A percentile compares a stretch with the other conserved stretches of the same genome.
phyloP scores from a whole-genome alignment of 1,140 invertebrate species.

The Drosophila ananassae region DNA sequence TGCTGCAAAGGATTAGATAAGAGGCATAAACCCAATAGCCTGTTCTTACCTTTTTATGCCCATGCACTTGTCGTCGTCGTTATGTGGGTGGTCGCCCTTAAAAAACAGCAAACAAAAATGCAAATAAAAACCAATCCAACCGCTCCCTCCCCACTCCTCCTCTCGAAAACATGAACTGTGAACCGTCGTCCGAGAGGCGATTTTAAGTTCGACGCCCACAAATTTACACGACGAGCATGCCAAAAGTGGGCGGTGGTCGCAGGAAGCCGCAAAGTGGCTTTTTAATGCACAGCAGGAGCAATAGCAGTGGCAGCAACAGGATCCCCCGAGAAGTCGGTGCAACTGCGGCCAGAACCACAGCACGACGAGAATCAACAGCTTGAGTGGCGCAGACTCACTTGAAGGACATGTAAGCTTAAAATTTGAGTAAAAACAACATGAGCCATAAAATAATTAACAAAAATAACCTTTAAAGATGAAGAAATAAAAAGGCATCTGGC shows the following conservation, averaged over 20 bases:
- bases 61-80: slow-evolving; percentile 72
- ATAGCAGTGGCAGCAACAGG: slow-evolving; percentile 22
- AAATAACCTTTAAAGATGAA: neutral
- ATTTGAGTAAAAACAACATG: slow-evolving; percentile 20
- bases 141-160: neutral
- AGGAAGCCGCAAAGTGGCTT: slow-evolving; percentile 80
- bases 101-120: slow-evolving; percentile 38
- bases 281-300: slow-evolving; percentile 76
- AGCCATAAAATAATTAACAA: no score
- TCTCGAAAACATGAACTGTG: neutral
- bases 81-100: slow-evolving; percentile 36
- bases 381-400: neutral
- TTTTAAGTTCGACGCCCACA: slow-evolving; percentile 71
- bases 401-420: no score
- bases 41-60: slow-evolving; percentile 66
- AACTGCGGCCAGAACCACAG: slow-evolving; percentile 17
- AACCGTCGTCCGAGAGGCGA: slow-evolving; percentile 19
- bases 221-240: slow-evolving; percentile 63
- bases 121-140: slow-evolving; percentile 43
- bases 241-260: slow-evolving; percentile 65
- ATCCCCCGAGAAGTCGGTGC: slow-evolving; percentile 9
- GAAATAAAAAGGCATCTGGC: no score
- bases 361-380: slow-evolving; percentile 2
- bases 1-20: slow-evolving; percentile 79
- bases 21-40: slow-evolving; percentile 46